Percentiles rank a stretch among this genome's conserved stretches.
Conservation (phyloP, 2,797 vertebrate genomes). For the Melanotaenia pygmaea region DNA sequence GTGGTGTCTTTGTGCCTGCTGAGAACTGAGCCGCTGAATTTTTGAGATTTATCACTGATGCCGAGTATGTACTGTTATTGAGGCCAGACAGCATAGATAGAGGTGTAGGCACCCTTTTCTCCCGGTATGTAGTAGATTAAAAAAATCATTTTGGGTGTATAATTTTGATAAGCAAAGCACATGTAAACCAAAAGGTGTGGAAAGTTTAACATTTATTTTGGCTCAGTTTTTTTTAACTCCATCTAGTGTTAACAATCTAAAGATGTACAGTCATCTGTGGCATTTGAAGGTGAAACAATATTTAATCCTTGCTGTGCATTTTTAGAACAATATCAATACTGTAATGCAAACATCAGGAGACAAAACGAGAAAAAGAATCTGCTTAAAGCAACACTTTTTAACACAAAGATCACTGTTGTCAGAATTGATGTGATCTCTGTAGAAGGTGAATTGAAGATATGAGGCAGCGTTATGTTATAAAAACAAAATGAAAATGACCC, state of each 20-base stretch:
- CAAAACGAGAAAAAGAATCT: background rate
- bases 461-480: background rate
- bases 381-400: too few species aligned
- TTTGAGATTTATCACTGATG: slow-evolving; percentile 20
- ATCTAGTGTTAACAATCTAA: background rate
- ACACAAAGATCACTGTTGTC: background rate
- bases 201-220: background rate
- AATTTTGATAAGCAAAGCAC: background rate
- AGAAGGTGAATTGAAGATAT: background rate
- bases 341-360: background rate
- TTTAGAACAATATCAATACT: background rate
- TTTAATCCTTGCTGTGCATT: background rate
- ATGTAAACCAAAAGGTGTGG: background rate
- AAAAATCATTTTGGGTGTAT: background rate
- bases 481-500: background rate
- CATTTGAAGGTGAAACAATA: background rate
- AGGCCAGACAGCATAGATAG: slow-evolving; percentile 1
- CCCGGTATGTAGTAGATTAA: background rate
- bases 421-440: background rate
- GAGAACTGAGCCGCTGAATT: slow-evolving; percentile 15
- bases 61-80: slow-evolving; percentile 1
- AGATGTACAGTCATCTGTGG: background rate
- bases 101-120: background rate
- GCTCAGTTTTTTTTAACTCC: too few species aligned
- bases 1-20: slow-evolving; percentile 27